Base-by-base conservation (phyloP, 2,797 vertebrate genomes). In the Sebastes steindachneri region DNA sequence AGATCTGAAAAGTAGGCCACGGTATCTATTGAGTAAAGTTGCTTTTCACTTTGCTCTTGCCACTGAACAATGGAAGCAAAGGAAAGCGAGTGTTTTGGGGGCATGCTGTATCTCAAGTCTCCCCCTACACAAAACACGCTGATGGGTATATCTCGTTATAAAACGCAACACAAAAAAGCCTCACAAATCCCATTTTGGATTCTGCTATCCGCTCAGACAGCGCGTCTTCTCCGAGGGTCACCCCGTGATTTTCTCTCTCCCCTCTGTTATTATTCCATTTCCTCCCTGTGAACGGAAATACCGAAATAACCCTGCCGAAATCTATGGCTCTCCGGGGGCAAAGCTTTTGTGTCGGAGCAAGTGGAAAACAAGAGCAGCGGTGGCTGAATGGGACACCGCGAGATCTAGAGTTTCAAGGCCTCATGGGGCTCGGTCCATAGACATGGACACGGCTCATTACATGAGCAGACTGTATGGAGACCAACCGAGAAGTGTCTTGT, bases 261-360 rank as follows among this genome's bases (percentile, higher is more conserved):
- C 45, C 86, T 88, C 89, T 91, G 90, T 94, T 94, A 94, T 95
- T 96, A 94, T 95, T 95, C 91, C 91, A 93, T 95, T 96, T 96
- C 94, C 95, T 95, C 87, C 73, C 80, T 57, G 59, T 89, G 89
- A 95, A 90, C 88, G 89, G 94, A 95, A 95, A 88, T 91, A 91
- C 94, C 29, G 58, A 95, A 96, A 96, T 96, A 96, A 93, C 92
- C 86, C 69, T 19, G 69, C 80, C 89, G 88, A 94, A 94, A 93
- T 94, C 89, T 92, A 92, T 91, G 93, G 83, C 93, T 94, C 95
- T 95, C 93, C 48, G 14, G 92, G 93, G 94, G 89, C 87, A 73
- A 71, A 81, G 82, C 84, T 86, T 95, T 95, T 94, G 92, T 95
- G 93, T 93, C 71, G 29, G 80, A 90, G 81, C 91, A 86, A 93